A percentile compares a stretch with the other conserved stretches of the same genome.
phyloP scores from a whole-genome alignment of 2,888 invertebrate genomes.

The Rhamnusium bicolor region DNA sequence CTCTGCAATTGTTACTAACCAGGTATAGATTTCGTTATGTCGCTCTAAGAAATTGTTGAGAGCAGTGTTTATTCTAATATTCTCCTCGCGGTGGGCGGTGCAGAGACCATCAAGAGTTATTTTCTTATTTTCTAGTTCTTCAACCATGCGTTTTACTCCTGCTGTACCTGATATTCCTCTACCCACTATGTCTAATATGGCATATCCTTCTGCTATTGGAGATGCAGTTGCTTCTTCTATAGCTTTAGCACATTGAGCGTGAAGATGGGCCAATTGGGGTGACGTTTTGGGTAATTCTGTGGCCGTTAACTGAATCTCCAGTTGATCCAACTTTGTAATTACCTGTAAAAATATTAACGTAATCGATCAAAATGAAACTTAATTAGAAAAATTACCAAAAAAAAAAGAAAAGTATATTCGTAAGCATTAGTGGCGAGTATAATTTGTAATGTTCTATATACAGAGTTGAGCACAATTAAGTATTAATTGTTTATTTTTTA shows the following conservation, averaged over 20 bases:
- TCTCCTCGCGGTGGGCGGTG: slow-evolving; percentile 80
- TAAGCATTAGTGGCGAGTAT: too few species aligned
- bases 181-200: slow-evolving; percentile 80
- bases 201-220: slow-evolving; percentile 82
- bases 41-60: slow-evolving; percentile 79
- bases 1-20: slow-evolving; percentile 83
- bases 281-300: slow-evolving; percentile 78
- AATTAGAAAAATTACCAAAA: too few species aligned
- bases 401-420: too few species aligned
- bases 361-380: too few species aligned
- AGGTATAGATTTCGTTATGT: slow-evolving; percentile 81
- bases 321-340: slow-evolving; percentile 80
- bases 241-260: slow-evolving; percentile 78
- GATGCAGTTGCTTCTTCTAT: slow-evolving; percentile 79
- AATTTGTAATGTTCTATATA: too few species aligned
- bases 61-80: slow-evolving; percentile 79
- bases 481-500: too few species aligned
- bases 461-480: too few species aligned
- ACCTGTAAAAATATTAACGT: slow-evolving; percentile 72
- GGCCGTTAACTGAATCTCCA: slow-evolving; percentile 81
- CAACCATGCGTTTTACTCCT: slow-evolving; percentile 78
- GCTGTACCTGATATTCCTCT: slow-evolving; percentile 72
- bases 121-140: slow-evolving; percentile 83
- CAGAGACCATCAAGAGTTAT: slow-evolving; percentile 78
- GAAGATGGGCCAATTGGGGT: slow-evolving; percentile 79